Conservation (phyloP, 2,888 invertebrate genomes). For the Acrobasis suavella region DNA sequence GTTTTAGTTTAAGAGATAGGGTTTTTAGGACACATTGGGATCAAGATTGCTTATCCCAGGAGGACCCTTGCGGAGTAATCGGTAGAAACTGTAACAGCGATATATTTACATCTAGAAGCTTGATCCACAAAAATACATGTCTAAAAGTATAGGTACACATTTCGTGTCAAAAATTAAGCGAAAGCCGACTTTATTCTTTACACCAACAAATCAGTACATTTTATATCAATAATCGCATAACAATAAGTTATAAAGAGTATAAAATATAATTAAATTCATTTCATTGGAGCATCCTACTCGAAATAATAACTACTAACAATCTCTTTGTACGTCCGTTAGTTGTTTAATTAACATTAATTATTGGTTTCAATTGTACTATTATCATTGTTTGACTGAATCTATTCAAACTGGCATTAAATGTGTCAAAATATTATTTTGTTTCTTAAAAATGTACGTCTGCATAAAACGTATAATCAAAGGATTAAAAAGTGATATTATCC, state of each 20-base stretch:
- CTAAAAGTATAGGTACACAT: conserved; percentile 37
- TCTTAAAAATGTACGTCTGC: background rate
- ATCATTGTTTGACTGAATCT: background rate
- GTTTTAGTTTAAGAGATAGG: no score
- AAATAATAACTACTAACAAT: background rate
- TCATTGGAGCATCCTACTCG: background rate
- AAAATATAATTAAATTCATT: conserved; percentile 7
- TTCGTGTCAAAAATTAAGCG: conserved; percentile 54
- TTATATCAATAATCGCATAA: conserved; percentile 14
- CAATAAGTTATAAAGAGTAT: conserved; percentile 22
- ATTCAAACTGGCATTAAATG: background rate
- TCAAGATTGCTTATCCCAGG: no score
- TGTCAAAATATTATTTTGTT: background rate
- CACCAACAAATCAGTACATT: conserved; percentile 43
- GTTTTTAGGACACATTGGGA: no score
- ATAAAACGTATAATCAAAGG: background rate
- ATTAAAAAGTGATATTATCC: no score
- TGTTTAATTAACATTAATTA: background rate
- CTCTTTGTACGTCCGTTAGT: background rate
- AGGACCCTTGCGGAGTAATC: conserved; percentile 38
- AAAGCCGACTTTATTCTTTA: conserved; percentile 52
- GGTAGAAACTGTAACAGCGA: conserved; percentile 51
- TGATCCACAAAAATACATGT: conserved; percentile 61
- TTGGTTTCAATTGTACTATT: background rate
- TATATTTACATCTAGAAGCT: conserved; percentile 71